A percentile compares a stretch with the other conserved stretches of the same genome.
phyloP scores from a whole-genome alignment of 2,113 vertebrate species.

The Emydocephalus ijimae region DNA sequence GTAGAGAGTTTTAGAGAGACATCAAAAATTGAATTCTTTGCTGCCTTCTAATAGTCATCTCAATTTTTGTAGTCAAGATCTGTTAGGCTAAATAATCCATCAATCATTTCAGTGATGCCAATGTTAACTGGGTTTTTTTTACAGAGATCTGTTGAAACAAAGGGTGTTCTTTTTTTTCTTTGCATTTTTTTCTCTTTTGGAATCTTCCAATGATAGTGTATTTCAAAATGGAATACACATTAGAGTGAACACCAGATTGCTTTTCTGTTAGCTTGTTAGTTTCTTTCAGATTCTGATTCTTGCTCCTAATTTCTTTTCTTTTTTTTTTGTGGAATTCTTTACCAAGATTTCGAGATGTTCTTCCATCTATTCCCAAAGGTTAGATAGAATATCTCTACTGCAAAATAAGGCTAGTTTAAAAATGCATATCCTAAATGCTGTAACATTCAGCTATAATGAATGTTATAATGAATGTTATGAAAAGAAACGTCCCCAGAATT shows the following conservation, averaged over 20 bases:
- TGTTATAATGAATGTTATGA: no score
- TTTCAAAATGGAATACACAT: neutral
- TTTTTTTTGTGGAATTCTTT: neutral
- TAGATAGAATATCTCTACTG: neutral
- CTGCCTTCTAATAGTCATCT: neutral
- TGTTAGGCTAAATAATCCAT: neutral
- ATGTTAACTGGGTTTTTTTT: neutral
- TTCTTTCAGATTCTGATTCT: neutral
- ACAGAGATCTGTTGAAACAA: neutral
- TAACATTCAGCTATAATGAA: neutral
- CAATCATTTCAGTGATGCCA: conserved; percentile 18
- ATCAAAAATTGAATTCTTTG: neutral
- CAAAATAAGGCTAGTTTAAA: neutral
- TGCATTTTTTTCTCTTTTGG: no score
- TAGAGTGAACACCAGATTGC: neutral
- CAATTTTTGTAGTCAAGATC: neutral
- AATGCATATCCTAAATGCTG: neutral
- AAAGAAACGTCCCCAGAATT: neutral
- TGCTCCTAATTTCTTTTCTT: neutral
- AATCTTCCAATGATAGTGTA: neutral
- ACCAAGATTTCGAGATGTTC: neutral
- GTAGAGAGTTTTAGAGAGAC: neutral
- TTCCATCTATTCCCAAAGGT: neutral
- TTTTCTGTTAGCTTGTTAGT: neutral
- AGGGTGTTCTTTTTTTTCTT: neutral